Evolutionary conservation across 2,888 invertebrate genomes (phyloP), one percentile per base, ranked within the genome.

Genomic region (Catocala fraxini): DNA sequence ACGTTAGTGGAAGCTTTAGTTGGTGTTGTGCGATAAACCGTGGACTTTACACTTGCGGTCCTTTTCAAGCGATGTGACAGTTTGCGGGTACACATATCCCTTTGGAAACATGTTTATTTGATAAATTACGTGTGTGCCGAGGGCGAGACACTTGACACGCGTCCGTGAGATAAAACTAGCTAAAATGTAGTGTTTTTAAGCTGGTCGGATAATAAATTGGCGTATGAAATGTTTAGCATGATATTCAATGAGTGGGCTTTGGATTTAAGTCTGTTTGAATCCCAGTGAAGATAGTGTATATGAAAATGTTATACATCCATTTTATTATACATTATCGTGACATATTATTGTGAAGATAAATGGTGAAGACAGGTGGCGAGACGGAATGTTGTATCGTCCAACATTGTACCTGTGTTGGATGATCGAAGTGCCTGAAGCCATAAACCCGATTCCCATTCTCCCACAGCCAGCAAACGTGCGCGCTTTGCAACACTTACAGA

Each of bases 51-150:
- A 63, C 63, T 53, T 39, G 58, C 53, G 68, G 65, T 65, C 76
- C 68, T 77, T 78, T 77, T 77, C 65, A 59, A 68, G n/a, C 58
- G 59, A 53, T 55, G 65, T 75, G 76, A 73, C 75, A 77, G 75
- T 69, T 70, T 56, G 64, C 25, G 57, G 56, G 51, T 59, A 9
- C 61, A 55, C 56, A 63, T 51, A 61, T 68, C 66, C 61, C 62
- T 59, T 68, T 61, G 59, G 64, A 63, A 68, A 72, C 70, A 77
- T 72, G 60, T 77, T 77, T 77, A 72, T 75, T 70, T 76, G 75
- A 76, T 74, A 77, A 77, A 76, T 75, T 53, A 72, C 66, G 46
- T 49, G 52, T 56, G 47, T 48, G 56, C 41, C 63, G 33, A 25
- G 56, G 64, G 48, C 43, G 43, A 55, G 74, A 62, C 68, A 62